Base-by-base conservation (phyloP, 1,140 invertebrate genomes). In the Penaeus indicus region DNA sequence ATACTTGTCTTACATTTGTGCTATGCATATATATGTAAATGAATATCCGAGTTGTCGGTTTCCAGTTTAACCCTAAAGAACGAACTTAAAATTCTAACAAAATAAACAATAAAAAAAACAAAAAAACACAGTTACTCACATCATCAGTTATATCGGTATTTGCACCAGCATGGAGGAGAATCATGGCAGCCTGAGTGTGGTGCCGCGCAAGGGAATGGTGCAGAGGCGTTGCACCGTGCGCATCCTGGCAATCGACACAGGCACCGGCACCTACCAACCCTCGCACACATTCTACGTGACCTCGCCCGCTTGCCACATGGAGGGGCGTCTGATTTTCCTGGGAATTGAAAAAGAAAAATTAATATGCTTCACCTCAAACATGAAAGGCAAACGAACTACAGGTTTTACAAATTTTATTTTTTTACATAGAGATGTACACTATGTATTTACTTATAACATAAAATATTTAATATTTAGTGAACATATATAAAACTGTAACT, bases 131-230 rank as follows among this genome's bases (percentile, higher is more conserved):
- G 10, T 86, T 78, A 91, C 92, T 92, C 93, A 96, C 95, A 92
- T 93, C 94, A 93, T 96, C 95, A 92, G 94, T 94, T 75, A 95
- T 92, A 92, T 96, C 95, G 92, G 96, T 94, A 91, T 96, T 94
- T 91, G 95, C 96, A 90, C 96, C 96, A 92, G 95, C 94, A 91
- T 96, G 94, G 54, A 97, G 93, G 32, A 96, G 92, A 54, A 95
- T 92, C 84, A 95, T 91, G 10, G 95, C 95, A 63, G 96, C 94
- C 81, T 93, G 92, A 13, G 93, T 92, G 91, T 96, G 94, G 88
- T 94, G 93, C 90, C 95, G 93, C 78, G 93, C 92, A 64, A 96
- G 92, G 13, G 96, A 95, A 90, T 95, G 92, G 92, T 96, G 95
- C 42, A 96, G 92, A 3, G 95, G 94, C n/a, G 94, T 94, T 92